These are phyloP conservation scores for Malurus leucopterus DNA, from an alignment of 2,797 vertebrate genomes.

Conservation along the genomic window DNA sequence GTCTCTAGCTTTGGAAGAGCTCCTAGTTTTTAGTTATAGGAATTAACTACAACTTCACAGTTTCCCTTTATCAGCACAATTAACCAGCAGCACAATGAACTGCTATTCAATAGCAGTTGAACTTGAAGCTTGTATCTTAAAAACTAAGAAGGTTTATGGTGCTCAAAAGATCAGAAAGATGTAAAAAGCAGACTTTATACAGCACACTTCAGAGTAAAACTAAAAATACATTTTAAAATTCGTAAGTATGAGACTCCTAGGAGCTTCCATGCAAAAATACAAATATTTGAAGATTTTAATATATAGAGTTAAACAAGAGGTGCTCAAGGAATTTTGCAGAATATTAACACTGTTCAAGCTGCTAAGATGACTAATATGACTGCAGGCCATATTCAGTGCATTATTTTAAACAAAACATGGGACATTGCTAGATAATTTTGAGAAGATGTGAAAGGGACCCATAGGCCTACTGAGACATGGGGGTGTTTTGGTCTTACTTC, in stretches of 20 bases:
- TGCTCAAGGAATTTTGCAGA: not conserved
- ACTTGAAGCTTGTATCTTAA: not conserved
- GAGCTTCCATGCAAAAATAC: not conserved
- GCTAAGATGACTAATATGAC: not conserved
- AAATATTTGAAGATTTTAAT: not conserved
- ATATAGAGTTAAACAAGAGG: not conserved
- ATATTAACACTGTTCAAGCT: not conserved
- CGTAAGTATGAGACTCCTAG: not conserved
- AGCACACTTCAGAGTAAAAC: not conserved
- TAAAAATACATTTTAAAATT: not conserved
- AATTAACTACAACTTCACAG: not conserved
- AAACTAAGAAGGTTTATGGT: not conserved
- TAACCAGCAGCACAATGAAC: not conserved
- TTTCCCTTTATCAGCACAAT: not conserved
- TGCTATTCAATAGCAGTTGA: not conserved
- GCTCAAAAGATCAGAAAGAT: not conserved
- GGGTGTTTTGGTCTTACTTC: not conserved
- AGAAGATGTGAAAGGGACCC: not conserved
- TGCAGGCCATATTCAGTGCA: not conserved
- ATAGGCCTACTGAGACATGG: not conserved
- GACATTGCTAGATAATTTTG: not conserved
- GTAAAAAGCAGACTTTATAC: not conserved
- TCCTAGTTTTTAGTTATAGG: not conserved
- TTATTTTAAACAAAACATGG: not conserved
- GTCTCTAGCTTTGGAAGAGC: not conserved